Conservation (phyloP, 2,888 invertebrate genomes). For the Phengaris alcon region DNA sequence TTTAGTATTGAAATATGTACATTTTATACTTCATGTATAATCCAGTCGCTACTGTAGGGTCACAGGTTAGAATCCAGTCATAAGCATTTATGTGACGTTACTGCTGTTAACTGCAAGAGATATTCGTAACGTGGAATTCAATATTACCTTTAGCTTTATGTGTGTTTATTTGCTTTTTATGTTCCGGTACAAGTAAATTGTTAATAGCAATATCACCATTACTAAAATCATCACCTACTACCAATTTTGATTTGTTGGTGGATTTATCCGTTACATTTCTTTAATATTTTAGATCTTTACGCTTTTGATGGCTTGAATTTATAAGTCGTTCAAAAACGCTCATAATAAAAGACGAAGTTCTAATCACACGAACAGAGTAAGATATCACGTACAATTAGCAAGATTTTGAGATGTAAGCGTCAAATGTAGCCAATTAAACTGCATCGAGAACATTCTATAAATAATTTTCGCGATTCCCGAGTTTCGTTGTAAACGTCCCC, state of each 20-base stretch:
- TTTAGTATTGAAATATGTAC: not conserved
- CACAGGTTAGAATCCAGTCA: conserved; percentile 24
- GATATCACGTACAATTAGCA: not conserved
- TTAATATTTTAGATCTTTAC: no score
- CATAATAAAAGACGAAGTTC: not conserved
- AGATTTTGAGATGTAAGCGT: conserved; percentile 6
- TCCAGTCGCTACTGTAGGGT: conserved; percentile 13
- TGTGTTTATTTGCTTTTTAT: conserved; percentile 12
- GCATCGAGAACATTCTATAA: conserved; percentile 42
- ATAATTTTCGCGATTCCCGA: conserved; percentile 60
- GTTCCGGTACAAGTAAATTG: not conserved
- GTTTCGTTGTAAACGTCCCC: conserved; percentile 67
- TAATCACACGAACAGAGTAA: not conserved
- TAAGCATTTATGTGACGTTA: conserved; percentile 26
- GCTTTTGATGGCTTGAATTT: not conserved
- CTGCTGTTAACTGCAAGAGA: not conserved
- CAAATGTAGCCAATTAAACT: conserved; percentile 36
- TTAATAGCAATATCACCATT: not conserved
- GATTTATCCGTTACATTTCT: not conserved
- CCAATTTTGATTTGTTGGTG: not conserved
- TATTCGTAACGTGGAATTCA: conserved; percentile 17
- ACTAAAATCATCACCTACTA: not conserved
- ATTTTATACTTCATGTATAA: conserved; percentile 8
- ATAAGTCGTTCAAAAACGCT: not conserved
- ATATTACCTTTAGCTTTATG: conserved; percentile 13